These are phyloP conservation scores for Drosophila nigromelanica DNA, from an alignment of 1,140 invertebrate species.

Conservation along the genomic window DNA sequence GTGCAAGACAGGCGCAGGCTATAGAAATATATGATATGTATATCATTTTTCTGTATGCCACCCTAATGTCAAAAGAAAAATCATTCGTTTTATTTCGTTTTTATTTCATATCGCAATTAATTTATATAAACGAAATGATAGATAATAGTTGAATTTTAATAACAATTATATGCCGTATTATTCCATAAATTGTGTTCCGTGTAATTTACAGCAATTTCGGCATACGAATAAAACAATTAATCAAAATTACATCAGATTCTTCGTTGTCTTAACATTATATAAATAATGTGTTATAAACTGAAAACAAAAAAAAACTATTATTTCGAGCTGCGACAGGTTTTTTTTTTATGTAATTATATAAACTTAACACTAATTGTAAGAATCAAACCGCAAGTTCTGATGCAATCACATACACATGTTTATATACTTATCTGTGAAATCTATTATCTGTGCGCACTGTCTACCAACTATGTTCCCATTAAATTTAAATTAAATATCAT, in stretches of 20 bases:
- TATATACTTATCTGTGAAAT: constrained; percentile 25
- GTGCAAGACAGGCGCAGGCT: constrained; percentile 5
- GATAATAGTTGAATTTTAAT: constrained; percentile 53
- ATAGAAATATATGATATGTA: constrained; percentile 10
- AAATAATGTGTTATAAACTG: constrained; percentile 29
- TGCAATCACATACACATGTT: constrained; percentile 27
- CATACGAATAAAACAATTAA: constrained; percentile 33
- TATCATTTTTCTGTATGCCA: constrained; percentile 13
- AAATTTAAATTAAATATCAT: constrained; percentile 15
- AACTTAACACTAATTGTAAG: constrained; percentile 64
- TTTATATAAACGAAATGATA: constrained; percentile 52
- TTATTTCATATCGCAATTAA: constrained; percentile 41
- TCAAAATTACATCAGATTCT: constrained; percentile 37
- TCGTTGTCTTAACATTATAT: constrained; percentile 17
- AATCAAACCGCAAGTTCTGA: constrained; percentile 42
- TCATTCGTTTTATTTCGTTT: constrained; percentile 31
- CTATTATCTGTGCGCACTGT: constrained; percentile 26
- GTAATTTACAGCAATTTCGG: constrained; percentile 51
- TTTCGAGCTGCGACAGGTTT: constrained; percentile 48
- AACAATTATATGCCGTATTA: constrained; percentile 48
- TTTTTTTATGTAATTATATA: constrained; percentile 74
- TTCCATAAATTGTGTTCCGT: constrained; percentile 67
- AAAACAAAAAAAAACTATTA: constrained; percentile 2
- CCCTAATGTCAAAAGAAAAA: constrained; percentile 12
- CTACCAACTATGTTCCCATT: constrained; percentile 22